Base-by-base conservation (phyloP, 2,797 vertebrate species). In the Cryptoprocta ferox region DNA sequence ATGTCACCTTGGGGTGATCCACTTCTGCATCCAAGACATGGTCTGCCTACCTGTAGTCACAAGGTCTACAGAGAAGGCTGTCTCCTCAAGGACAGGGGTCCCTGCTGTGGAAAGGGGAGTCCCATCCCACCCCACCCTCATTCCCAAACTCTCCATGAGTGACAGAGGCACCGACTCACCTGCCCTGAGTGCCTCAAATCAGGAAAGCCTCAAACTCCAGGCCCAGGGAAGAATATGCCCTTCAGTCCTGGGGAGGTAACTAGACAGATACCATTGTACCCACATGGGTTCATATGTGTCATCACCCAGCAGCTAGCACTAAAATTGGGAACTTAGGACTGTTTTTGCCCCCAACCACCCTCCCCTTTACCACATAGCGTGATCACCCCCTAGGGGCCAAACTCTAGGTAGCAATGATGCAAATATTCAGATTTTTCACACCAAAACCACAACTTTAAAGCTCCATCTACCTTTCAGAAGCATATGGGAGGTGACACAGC, bases 301-400 rank as follows among this genome's bases (percentile, higher is more conserved):
- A 8, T 10, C 18, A 19, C 50, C 28, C 59, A 48, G 39, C 3
- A 21, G 11, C 30, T 39, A 45, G 21, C 21, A 37, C 70, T 45
- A 14, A 73, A 78, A 73, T 6, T 6, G n/a, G 35, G 37, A 68
- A 90, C 0, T 15, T 3, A 12, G 28, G 28, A 24, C 30, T 5
- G 0, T 65, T 39, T 78, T 16, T 39, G 81, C 59, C 66, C 32
- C 50, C 50, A 0, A 1, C 5, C 2, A 9, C 45, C 70, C 45
- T 48, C 28, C 39, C 32, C 45, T 79, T 89, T 94, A 45, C 75
- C 0, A 48, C 80, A 95, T 24, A 92, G 82, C 75, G 59, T 32
- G 97, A 97, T 98, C 98, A 84, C 98, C 98, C 98, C 96, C 98
- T 98, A 92, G 97, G 81, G 98, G 98, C 87, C 87, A 92, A 3